Percentiles rank a stretch among this genome's conserved stretches.
Evolutionary conservation across 2,113 vertebrate genomes (phyloP).

Genomic region (Sceloporus tristichus): DNA sequence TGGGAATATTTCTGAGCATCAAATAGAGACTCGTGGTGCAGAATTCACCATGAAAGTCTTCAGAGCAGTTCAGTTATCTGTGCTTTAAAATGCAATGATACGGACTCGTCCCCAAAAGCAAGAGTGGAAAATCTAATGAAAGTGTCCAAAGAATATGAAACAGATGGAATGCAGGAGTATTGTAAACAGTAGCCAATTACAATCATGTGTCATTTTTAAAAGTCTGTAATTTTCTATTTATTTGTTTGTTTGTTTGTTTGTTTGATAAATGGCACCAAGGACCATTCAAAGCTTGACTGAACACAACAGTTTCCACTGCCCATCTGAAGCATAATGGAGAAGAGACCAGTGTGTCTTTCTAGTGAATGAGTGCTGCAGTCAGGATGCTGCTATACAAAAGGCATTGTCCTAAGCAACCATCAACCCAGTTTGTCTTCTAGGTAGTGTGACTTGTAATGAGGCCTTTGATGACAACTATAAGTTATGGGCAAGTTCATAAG

Average conservation of each 20-base stretch:
- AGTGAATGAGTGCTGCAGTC: background rate
- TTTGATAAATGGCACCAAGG: background rate
- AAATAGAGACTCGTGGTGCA: background rate
- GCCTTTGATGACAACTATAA: background rate
- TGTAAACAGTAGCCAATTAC: constrained; percentile 11
- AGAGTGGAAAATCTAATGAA: background rate
- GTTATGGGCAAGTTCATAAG: background rate
- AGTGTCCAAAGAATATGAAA: constrained; percentile 9
- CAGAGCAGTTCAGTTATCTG: background rate
- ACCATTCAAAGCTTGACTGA: background rate
- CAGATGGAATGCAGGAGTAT: constrained; percentile 17
- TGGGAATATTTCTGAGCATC: background rate
- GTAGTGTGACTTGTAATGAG: background rate
- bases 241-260: no score
- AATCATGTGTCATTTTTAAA: background rate
- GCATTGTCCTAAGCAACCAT: background rate
- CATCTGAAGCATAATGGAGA: background rate
- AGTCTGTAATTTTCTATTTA: background rate
- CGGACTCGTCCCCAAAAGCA: background rate
- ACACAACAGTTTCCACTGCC: background rate
- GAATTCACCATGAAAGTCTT: background rate
- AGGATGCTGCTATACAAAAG: background rate
- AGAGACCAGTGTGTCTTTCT: background rate
- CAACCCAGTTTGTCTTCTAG: background rate
- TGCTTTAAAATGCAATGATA: background rate